Conservation (phyloP, 2,888 invertebrate species). For the Mycalesis mineus region DNA sequence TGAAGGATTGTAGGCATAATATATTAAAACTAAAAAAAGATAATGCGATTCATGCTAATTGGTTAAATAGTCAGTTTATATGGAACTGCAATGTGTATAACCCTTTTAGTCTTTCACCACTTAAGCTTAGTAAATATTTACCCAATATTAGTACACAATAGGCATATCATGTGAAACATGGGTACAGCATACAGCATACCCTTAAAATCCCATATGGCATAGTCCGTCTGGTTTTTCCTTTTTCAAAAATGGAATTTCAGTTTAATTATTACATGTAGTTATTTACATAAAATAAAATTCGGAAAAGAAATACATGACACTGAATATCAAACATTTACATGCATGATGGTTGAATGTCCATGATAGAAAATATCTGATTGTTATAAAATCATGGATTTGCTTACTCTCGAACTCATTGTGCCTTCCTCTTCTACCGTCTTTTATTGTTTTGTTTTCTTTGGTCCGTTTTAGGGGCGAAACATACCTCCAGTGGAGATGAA, state of each 20-base stretch:
- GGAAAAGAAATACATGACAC: not conserved
- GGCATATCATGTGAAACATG: not conserved
- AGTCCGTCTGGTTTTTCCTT: not conserved
- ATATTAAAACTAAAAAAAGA: no score
- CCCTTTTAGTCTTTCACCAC: not conserved
- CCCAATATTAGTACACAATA: not conserved
- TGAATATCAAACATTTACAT: not conserved
- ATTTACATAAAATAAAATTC: not conserved
- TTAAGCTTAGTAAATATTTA: not conserved
- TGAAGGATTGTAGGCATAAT: no score
- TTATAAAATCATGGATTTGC: not conserved
- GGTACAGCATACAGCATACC: not conserved
- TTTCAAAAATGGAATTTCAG: not conserved
- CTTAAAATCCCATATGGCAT: not conserved
- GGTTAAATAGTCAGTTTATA: not conserved
- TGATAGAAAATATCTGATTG: not conserved
- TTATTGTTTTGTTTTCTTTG: not conserved
- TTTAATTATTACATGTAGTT: not conserved
- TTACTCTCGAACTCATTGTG: slow-evolving; percentile 3
- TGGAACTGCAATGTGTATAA: not conserved
- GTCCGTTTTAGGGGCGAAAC: slow-evolving; percentile 56
- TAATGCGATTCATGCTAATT: not conserved
- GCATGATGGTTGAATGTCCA: not conserved
- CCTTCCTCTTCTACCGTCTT: not conserved
- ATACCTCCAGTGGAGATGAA: slow-evolving; percentile 74